A percentile compares a stretch with the other conserved stretches of the same genome.
These are phyloP conservation scores for Diplodus puntazzo DNA, from an alignment of 2,797 vertebrate genomes.

Conservation along the genomic window DNA sequence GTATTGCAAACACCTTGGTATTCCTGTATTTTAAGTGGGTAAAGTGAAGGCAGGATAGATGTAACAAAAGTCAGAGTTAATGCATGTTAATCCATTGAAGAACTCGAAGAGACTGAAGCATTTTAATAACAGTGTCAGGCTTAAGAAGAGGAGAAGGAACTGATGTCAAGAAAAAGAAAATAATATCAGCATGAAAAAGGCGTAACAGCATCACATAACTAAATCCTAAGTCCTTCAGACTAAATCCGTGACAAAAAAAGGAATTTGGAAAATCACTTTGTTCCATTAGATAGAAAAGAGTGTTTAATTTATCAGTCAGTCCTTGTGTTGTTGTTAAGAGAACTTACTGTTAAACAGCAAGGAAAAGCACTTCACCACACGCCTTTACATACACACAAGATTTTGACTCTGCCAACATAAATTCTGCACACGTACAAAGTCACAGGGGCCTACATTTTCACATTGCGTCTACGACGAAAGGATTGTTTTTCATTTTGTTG, in stretches of 20 bases:
- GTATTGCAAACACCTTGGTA: not conserved
- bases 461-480: not conserved
- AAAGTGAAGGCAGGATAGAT: constrained; percentile 16
- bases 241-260: constrained; percentile 12
- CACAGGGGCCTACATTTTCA: not conserved
- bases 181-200: constrained; percentile 33
- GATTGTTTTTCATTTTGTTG: not conserved
- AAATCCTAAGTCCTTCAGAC: constrained; percentile 17
- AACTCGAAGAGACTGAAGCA: constrained; percentile 1
- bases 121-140: constrained; percentile 17
- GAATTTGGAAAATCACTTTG: constrained; percentile 18
- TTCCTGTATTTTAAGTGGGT: not conserved
- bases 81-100: constrained; percentile 37
- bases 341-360: not conserved
- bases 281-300: constrained; percentile 23
- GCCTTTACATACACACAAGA: not conserved
- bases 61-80: constrained; percentile 31
- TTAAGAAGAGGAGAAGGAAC: constrained; percentile 7
- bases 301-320: constrained; percentile 20
- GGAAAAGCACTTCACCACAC: not conserved
- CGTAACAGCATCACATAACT: not conserved
- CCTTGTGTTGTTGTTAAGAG: constrained; percentile 2
- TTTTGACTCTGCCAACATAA: constrained; percentile 10
- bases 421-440: constrained; percentile 7
- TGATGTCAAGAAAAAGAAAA: constrained; percentile 13